Conservation (phyloP, 2,888 invertebrate species). For the Boloria euphrosyne region DNA sequence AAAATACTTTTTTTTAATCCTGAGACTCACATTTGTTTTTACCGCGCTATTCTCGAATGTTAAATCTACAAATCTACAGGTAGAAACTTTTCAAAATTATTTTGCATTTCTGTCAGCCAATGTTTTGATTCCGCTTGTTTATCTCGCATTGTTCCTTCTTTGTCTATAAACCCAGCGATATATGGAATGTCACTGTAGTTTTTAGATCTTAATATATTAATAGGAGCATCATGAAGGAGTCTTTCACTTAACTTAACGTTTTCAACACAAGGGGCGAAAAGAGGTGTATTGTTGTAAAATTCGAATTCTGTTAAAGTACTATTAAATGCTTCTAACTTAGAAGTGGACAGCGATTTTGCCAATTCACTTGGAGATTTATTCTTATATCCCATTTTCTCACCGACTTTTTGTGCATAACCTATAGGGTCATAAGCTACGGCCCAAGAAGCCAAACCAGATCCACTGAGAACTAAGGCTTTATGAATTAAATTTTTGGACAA, state of each 20-base stretch:
- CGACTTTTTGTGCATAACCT: constrained; percentile 57
- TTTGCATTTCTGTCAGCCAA: constrained; percentile 63
- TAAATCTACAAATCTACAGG: constrained; percentile 66
- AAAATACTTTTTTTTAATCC: constrained; percentile 65
- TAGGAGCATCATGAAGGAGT: constrained; percentile 60
- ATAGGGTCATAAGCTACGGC: constrained; percentile 70
- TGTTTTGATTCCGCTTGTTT: constrained; percentile 51
- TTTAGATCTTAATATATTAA: constrained; percentile 57
- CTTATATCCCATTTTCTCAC: constrained; percentile 55
- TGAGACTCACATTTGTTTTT: constrained; percentile 45
- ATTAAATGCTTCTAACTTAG: constrained; percentile 52
- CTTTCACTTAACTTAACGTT: constrained; percentile 52
- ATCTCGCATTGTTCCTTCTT: constrained; percentile 68
- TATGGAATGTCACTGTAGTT: constrained; percentile 65
- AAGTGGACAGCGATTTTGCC: constrained; percentile 52
- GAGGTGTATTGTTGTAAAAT: constrained; percentile 61
- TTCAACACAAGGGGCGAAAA: constrained; percentile 74
- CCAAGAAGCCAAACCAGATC: constrained; percentile 69
- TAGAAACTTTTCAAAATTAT: constrained; percentile 63
- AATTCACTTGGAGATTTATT: constrained; percentile 51
- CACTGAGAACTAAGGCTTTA: constrained; percentile 69
- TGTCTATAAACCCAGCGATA: constrained; percentile 61
- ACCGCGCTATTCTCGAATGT: constrained; percentile 47
- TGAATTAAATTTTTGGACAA: constrained; percentile 56
- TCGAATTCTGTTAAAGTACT: constrained; percentile 52